Evolutionary conservation across 2,797 vertebrate genomes (phyloP).

Genomic region (Amniataba percoides): DNA sequence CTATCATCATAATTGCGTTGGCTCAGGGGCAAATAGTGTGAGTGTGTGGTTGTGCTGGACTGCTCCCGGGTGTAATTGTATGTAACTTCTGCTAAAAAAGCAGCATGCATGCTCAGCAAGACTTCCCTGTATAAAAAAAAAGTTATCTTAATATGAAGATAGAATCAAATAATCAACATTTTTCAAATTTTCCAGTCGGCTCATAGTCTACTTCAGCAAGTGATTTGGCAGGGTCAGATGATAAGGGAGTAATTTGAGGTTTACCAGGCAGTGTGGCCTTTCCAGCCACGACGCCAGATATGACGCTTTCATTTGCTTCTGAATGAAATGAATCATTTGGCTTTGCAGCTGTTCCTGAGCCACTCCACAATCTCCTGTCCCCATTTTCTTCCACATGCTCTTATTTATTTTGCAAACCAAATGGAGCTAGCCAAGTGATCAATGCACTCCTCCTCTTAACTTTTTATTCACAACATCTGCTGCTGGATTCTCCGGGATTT

Average conservation of each 20-base stretch:
- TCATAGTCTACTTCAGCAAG: slow-evolving; percentile 19
- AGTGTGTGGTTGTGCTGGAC: slow-evolving; percentile 8
- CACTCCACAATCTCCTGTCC: slow-evolving; percentile 30
- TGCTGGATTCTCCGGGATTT: slow-evolving; percentile 49
- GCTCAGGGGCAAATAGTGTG: slow-evolving; percentile 35
- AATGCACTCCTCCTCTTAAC: slow-evolving; percentile 44
- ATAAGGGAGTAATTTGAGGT: slow-evolving; percentile 33
- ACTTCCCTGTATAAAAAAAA: slow-evolving; percentile 3
- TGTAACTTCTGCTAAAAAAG: slow-evolving; percentile 10
- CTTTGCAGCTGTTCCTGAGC: slow-evolving; percentile 36
- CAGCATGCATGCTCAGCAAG: slow-evolving; percentile 21
- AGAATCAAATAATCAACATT: slow-evolving; percentile 39
- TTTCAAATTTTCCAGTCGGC: slow-evolving; percentile 5
- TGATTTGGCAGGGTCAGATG: slow-evolving; percentile 14
- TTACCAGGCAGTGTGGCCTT: not conserved
- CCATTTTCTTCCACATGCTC: slow-evolving; percentile 21
- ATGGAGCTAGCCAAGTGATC: slow-evolving; percentile 57
- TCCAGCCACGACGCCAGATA: slow-evolving; percentile 19
- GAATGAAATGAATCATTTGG: slow-evolving; percentile 39
- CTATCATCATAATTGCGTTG: slow-evolving; percentile 58
- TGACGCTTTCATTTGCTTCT: slow-evolving; percentile 41
- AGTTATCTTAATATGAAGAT: slow-evolving; percentile 27
- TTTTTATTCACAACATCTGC: slow-evolving; percentile 64
- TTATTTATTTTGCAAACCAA: slow-evolving; percentile 62
- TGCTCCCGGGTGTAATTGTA: slow-evolving; percentile 36